A percentile compares a stretch with the other conserved stretches of the same genome.
Conservation (phyloP, 2,888 invertebrate species). For the Chloromyia formosa region DNA sequence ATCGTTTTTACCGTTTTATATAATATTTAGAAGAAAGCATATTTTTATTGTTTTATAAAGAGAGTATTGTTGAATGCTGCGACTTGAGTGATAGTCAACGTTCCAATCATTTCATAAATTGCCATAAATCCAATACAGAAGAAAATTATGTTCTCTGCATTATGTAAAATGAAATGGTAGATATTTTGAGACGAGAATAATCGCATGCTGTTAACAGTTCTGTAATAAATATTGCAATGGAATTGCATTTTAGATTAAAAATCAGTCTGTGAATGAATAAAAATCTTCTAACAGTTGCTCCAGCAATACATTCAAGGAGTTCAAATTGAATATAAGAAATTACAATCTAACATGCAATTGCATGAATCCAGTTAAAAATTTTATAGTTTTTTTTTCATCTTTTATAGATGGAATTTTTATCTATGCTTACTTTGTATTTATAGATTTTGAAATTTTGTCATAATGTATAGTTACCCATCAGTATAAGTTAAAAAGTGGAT, state of each 20-base stretch:
- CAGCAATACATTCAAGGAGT: too few species aligned
- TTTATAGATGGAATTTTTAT: neutral
- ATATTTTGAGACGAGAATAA: neutral
- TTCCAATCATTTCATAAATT: slow-evolving; percentile 21
- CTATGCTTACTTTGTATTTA: neutral
- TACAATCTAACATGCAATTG: too few species aligned
- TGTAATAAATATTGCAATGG: neutral
- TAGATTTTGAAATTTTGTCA: slow-evolving; percentile 23
- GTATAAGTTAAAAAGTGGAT: slow-evolving; percentile 23
- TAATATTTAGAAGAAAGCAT: too few species aligned
- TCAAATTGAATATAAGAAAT: too few species aligned
- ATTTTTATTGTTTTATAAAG: neutral
- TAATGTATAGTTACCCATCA: slow-evolving; percentile 40
- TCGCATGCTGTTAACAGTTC: neutral
- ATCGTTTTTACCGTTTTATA: slow-evolving; percentile 15
- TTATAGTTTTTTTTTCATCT: neutral
- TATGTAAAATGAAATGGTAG: slow-evolving; percentile 12
- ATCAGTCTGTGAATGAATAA: too few species aligned
- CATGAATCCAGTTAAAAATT: too few species aligned
- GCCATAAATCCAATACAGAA: slow-evolving; percentile 28
- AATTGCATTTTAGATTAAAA: neutral
- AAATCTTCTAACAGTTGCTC: too few species aligned
- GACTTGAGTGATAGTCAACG: neutral
- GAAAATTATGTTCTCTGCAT: neutral
- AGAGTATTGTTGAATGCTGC: slow-evolving; percentile 11